Evolutionary conservation across 2,113 vertebrate species (phyloP).

Genomic region (Thymallus thymallus): DNA sequence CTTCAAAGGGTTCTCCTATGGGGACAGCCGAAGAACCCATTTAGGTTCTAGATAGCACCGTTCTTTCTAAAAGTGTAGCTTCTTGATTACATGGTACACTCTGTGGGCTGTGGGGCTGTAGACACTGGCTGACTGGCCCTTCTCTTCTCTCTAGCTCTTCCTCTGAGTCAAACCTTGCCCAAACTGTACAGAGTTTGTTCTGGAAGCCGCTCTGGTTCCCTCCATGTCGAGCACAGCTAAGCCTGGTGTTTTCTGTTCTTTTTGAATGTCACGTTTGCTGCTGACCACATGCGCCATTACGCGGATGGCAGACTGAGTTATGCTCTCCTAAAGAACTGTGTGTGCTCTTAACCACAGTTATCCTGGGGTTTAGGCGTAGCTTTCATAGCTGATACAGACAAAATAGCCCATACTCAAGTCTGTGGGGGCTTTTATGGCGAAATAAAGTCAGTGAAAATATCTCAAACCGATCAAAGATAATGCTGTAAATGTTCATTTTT

Average conservation of each 20-base stretch:
- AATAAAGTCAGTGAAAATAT: no score
- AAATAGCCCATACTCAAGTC: constrained; percentile 38
- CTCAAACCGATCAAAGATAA: no score
- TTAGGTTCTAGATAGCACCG: no score
- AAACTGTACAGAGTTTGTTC: constrained; percentile 53
- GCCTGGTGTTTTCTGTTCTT: constrained; percentile 56
- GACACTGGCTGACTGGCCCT: constrained; percentile 10
- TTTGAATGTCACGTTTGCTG: constrained; percentile 45
- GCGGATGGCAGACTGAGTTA: constrained; percentile 53
- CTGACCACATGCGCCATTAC: constrained; percentile 51
- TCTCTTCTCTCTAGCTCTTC: constrained; percentile 4
- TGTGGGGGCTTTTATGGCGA: constrained; percentile 30
- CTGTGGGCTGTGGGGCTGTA: not conserved
- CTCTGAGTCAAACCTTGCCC: constrained; percentile 43
- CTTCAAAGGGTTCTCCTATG: no score
- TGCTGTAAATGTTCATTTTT: no score
- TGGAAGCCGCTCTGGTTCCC: constrained; percentile 46
- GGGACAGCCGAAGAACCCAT: no score
- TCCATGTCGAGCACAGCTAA: constrained; percentile 22
- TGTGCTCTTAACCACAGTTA: constrained; percentile 38
- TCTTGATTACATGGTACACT: constrained; percentile 57
- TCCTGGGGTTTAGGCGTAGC: constrained; percentile 41
- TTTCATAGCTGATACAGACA: constrained; percentile 21
- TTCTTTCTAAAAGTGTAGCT: constrained; percentile 7
- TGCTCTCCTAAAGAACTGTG: constrained; percentile 53